Base-by-base conservation (phyloP, 1,140 invertebrate species). In the Schmidtea mediterranea region DNA sequence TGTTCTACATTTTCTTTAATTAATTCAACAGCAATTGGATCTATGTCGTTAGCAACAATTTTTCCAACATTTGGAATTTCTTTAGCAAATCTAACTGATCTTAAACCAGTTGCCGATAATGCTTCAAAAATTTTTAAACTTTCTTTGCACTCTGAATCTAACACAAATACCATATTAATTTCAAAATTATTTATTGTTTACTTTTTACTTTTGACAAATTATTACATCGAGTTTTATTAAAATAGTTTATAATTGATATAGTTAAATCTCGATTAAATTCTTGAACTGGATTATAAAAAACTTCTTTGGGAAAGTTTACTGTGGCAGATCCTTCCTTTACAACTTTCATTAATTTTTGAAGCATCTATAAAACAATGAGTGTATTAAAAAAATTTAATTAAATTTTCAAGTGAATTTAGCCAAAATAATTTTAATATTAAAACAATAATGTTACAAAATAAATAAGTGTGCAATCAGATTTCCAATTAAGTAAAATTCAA, bases 251-350 rank as follows among this genome's bases (percentile, higher is more conserved):
- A 23, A 61, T 55, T 43, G 56, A 58, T 50, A 71, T 77, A 70
- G 77, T 87, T n/a, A 95, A 63, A 69, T 95, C 87, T 57, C 87
- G 70, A 60, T 94, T 94, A 37, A 15, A 22, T 48, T 92, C 81
- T 66, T 95, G 87, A 15, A 90, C 86, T 1, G 82, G 83, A 69
- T 94, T 95, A 58, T 92, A 94, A 66, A 95, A 95, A 0, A 92
- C 82, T 49, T 57, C 56, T 15, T 67, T 59, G 9, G 72, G 72
- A 13, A 76, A 63, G 12, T 71, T 56, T 51, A 83, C 74, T 57
- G 73, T 71, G 1, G 80, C 80, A 58, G 74, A 67, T 0, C 82
- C 82, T 69, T 86, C 82, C 49, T 55, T 67, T 1, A 64, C 55
- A 19, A 54, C 46, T 36, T 51, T 55, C 22, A 52, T 9, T 13